Evolutionary conservation across 2,797 vertebrate genomes (phyloP).

Genomic region (Gymnoscopelus microlampas): DNA sequence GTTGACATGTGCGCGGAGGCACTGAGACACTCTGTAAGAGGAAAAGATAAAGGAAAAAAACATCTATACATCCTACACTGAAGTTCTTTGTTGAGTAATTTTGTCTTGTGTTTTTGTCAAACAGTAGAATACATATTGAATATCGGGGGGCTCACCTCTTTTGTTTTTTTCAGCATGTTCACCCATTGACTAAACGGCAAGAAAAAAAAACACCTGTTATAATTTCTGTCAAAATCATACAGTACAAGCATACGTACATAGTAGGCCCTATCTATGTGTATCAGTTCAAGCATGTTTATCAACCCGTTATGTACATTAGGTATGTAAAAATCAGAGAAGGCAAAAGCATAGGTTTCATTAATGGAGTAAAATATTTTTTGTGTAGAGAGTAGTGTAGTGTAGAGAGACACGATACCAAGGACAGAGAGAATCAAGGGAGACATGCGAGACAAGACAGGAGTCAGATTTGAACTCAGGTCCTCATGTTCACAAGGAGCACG

Average conservation of each 20-base stretch:
- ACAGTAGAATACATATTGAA: not conserved
- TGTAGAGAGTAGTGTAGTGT: no score
- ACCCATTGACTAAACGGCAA: conserved; percentile 81
- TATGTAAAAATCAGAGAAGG: no score
- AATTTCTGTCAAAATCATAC: not conserved
- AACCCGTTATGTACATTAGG: no score
- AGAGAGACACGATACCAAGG: no score
- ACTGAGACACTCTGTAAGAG: conserved; percentile 68
- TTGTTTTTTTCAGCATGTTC: conserved; percentile 82
- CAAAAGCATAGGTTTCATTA: no score
- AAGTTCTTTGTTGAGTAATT: no score
- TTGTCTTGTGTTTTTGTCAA: not conserved
- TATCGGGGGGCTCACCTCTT: conserved; percentile 70
- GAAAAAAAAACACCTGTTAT: conserved; percentile 4
- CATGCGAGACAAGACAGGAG: no score
- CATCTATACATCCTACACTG: not conserved
- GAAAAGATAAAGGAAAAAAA: not conserved
- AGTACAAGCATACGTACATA: not conserved
- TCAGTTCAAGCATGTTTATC: not conserved
- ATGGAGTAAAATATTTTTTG: no score
- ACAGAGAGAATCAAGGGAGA: no score
- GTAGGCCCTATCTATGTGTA: not conserved
- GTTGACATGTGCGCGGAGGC: conserved; percentile 59
- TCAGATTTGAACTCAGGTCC: no score
- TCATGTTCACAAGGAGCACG: no score